Base-by-base conservation (phyloP, 2,113 vertebrate species). In the Phyllopteryx taeniolatus region DNA sequence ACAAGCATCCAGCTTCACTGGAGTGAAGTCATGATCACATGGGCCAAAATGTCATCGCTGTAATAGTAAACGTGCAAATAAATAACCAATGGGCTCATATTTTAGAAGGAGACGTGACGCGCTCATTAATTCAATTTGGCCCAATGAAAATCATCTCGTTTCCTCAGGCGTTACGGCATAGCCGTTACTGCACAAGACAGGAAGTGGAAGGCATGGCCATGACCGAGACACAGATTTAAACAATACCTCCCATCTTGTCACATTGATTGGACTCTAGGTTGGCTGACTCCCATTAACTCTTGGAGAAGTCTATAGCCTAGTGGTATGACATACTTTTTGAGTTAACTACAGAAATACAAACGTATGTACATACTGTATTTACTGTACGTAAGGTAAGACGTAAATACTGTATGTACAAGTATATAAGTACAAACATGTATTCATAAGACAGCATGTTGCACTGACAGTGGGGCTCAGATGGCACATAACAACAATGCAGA, bases 401-500 rank as follows among this genome's bases (percentile, higher is more conserved):
- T 3, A 6, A 39, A 39, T 51, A 15, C 4, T 51, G 49, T 51
- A 51, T 51, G 13, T 51, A 15, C 13, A 15, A 27, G 11, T 13
- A 51, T 13, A 15, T 51, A 51, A 15, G 49, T 31, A 5, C 9
- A 60, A 13, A 11, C 12, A 27, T 27, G 27, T 27, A 27, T 27
- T 27, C 27, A 42, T 11, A 39, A 35, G 60, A 35, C 17, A 19
- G 19, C 35, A 39, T 11, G 33, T 62, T 39, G 15, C 59, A 10
- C 33, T 62, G 61, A 22, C 10, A 15, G 12, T 22, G n/a, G n/a
- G 43, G 2, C 63, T 66, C 20, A 66, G n/a, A 27, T 17, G n/a
- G 43, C 10, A 47, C 31, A 35, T 12, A 47, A 75, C 74, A 77
- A 83, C 77, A 72, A 81, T 56, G 75, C 56, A 4, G 77, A 68